Percentiles rank a stretch among this genome's conserved stretches.
These are phyloP conservation scores for Napeogenes inachia DNA, from an alignment of 2,888 invertebrate species.

Conservation along the genomic window DNA sequence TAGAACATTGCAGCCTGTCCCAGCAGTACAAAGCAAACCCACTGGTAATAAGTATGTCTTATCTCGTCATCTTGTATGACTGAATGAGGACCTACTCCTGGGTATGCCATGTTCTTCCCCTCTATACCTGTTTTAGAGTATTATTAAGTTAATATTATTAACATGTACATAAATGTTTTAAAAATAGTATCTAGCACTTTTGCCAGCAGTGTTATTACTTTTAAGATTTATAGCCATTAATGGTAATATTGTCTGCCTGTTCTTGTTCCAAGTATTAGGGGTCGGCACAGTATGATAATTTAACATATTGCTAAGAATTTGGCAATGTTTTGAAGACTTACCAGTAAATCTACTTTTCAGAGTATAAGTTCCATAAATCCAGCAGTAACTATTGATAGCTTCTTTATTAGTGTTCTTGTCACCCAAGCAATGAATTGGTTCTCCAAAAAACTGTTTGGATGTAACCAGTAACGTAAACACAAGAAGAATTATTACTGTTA, in stretches of 20 bases:
- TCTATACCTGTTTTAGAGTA: constrained; percentile 53
- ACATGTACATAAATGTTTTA: no score
- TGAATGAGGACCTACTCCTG: constrained; percentile 67
- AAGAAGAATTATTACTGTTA: constrained; percentile 83
- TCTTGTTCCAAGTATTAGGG: no score
- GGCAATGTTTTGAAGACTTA: constrained; percentile 36
- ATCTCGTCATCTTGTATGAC: constrained; percentile 68
- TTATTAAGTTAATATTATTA: not conserved
- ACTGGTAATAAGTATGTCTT: constrained; percentile 82
- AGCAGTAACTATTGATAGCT: constrained; percentile 85
- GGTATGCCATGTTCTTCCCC: constrained; percentile 69
- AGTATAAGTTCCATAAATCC: constrained; percentile 86
- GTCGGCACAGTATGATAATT: no score
- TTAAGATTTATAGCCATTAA: not conserved
- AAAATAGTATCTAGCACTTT: no score
- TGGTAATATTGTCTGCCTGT: not conserved
- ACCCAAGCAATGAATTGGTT: constrained; percentile 86
- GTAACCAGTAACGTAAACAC: constrained; percentile 86
- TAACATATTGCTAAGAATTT: not conserved
- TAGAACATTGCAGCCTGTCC: constrained; percentile 83
- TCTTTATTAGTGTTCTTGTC: constrained; percentile 72
- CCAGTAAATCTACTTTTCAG: constrained; percentile 62
- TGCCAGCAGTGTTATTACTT: not conserved
- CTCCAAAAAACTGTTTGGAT: constrained; percentile 90
- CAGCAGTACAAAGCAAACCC: constrained; percentile 83